Base-by-base conservation (phyloP, 2,113 vertebrate species). In the Megaceryle maxima region DNA sequence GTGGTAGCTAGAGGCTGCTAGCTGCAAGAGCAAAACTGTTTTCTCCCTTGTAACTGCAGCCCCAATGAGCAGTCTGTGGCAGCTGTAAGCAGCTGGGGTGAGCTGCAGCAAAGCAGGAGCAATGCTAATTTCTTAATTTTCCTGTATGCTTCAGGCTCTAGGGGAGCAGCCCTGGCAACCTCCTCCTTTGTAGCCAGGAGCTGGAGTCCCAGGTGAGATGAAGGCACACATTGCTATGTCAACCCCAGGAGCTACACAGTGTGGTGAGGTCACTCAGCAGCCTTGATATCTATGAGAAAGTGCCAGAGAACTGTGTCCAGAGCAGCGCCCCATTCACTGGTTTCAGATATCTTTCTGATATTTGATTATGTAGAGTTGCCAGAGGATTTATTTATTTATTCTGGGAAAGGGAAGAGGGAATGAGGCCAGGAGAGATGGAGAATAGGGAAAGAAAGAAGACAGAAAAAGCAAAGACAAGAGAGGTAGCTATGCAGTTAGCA, bases 401-500 rank as follows among this genome's bases (percentile, higher is more conserved):
- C 84, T 93, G 93, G 81, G 80, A 78, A 90, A 97, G 82, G 39
- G 59, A 51, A 85, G 41, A 92, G 76, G 77, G 82, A 95, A 95
- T 75, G 11, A 91, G 1, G 26, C 89, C 83, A 91, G 93, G 64
- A 83, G 66, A 51, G 19, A 94, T 73, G 46, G 66, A 83, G 81
- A 91, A 93, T 6, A 93, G 77, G 48, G 94, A 63, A 82, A 96
- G 72, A 88, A 88, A 66, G 73, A 96, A 80, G 88, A 88, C 93
- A 95, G 86, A 88, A 91, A 90, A 87, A 91, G 57, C 66, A 87
- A 97, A 97, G 96, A 92, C 80, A 95, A 83, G 82, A 95, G 97
- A 98, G 96, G 97, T 98, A 97, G 96, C 90, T 97, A 97, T 97
- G 96, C 91, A 95, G 91, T 97, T 96, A 97, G 97, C 97, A 97